phyloP scores from a whole-genome alignment of 2,888 invertebrate species.

The Cepaea hortensis region DNA sequence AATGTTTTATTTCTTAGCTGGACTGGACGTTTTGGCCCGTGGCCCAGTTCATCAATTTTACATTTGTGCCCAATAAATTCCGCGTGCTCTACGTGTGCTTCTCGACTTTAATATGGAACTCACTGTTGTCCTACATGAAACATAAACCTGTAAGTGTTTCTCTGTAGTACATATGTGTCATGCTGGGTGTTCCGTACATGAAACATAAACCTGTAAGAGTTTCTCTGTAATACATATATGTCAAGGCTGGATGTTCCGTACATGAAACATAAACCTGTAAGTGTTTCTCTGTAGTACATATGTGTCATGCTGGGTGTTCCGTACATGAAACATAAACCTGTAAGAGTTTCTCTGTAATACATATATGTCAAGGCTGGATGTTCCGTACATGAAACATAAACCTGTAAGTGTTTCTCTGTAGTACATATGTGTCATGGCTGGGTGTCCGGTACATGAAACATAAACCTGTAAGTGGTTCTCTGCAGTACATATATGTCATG shows the following conservation, averaged over 20 bases:
- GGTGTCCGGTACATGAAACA: too few relatives aligned
- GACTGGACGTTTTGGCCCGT: conserved; percentile 95
- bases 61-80: conserved; percentile 86
- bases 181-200: too few relatives aligned
- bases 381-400: too few relatives aligned
- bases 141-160: conserved; percentile 51
- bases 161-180: background rate
- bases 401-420: background rate
- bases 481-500: too few relatives aligned
- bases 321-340: too few relatives aligned
- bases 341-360: too few relatives aligned
- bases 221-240: too few relatives aligned
- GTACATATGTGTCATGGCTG: background rate
- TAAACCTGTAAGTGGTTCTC: too few relatives aligned
- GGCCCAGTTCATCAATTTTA: conserved; percentile 93
- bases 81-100: conserved; percentile 91
- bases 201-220: too few relatives aligned
- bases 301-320: too few relatives aligned
- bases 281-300: background rate
- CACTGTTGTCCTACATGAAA: conserved; percentile 90
- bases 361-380: too few relatives aligned
- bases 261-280: conserved; percentile 79
- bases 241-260: too few relatives aligned
- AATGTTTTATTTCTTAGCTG: conserved; percentile 78
- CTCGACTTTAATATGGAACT: conserved; percentile 90